phyloP scores from a whole-genome alignment of 2,113 vertebrate species.

The Periophthalmodon schlosseri region DNA sequence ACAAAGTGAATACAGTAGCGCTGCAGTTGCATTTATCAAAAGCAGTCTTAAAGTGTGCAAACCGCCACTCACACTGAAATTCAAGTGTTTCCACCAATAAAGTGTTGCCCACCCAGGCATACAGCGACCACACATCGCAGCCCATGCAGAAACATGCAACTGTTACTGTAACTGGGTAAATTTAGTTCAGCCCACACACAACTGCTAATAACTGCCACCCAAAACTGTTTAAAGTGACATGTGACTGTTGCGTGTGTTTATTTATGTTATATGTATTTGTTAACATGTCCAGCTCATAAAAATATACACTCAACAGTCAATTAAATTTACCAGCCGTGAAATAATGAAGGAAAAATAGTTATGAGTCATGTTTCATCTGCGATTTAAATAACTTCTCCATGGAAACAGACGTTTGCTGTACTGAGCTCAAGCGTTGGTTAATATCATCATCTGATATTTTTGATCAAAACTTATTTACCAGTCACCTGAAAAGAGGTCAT shows the following conservation, averaged over 20 bases:
- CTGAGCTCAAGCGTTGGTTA: background rate
- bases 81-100: conserved; percentile 9
- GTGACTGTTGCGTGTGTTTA: background rate
- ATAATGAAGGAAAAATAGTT: background rate
- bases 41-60: conserved; percentile 14
- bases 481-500: background rate
- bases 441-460: background rate
- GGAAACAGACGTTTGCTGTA: background rate
- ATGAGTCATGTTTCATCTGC: conserved; percentile 10
- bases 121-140: conserved; percentile 48
- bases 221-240: background rate
- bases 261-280: background rate
- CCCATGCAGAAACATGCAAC: conserved; percentile 48
- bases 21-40: conserved; percentile 9
- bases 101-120: conserved; percentile 30
- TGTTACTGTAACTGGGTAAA: conserved; percentile 6
- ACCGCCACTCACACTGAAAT: conserved; percentile 10
- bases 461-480: background rate
- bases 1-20: background rate
- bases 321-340: background rate
- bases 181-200: conserved; percentile 11
- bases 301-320: background rate
- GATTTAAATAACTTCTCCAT: conserved; percentile 2
- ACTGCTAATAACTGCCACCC: background rate
- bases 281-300: background rate